These are phyloP conservation scores for Hemistola chrysoprasaria DNA, from an alignment of 2,888 invertebrate species.

Conservation along the genomic window DNA sequence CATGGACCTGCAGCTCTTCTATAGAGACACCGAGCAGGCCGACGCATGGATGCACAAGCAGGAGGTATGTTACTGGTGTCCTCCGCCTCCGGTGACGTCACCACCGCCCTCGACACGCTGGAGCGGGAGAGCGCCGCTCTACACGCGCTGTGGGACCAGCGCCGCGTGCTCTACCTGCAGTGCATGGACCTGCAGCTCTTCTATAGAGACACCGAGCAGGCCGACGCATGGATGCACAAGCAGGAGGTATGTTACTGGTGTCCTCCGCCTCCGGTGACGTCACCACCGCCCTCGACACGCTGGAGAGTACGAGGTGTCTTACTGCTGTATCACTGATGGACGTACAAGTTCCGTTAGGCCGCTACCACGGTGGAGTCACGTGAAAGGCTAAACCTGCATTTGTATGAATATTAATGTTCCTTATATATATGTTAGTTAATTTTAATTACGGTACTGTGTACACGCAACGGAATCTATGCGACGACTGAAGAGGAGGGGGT, in stretches of 20 bases:
- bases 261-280: background rate
- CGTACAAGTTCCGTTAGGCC: no score
- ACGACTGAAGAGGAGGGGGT: no score
- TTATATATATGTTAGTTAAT: no score
- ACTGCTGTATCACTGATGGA: no score
- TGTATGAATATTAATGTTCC: no score
- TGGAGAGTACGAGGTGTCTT: conserved; percentile 95
- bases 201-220: conserved; percentile 98
- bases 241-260: conserved; percentile 89
- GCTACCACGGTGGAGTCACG: no score
- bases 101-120: conserved; percentile 87
- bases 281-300: conserved; percentile 85
- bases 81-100: background rate
- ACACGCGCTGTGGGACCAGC: conserved; percentile 96
- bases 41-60: conserved; percentile 99
- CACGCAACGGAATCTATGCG: no score
- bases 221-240: conserved; percentile 99
- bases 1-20: conserved; percentile 99
- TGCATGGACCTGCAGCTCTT: conserved; percentile 99
- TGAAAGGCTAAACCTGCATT: no score
- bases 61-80: conserved; percentile 84
- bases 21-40: conserved; percentile 98
- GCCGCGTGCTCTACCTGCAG: conserved; percentile 97
- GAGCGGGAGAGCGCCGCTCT: conserved; percentile 93
- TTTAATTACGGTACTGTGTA: no score